Base-by-base conservation (phyloP, 2,797 vertebrate species). In the Enteromius afrohamiltoni region DNA sequence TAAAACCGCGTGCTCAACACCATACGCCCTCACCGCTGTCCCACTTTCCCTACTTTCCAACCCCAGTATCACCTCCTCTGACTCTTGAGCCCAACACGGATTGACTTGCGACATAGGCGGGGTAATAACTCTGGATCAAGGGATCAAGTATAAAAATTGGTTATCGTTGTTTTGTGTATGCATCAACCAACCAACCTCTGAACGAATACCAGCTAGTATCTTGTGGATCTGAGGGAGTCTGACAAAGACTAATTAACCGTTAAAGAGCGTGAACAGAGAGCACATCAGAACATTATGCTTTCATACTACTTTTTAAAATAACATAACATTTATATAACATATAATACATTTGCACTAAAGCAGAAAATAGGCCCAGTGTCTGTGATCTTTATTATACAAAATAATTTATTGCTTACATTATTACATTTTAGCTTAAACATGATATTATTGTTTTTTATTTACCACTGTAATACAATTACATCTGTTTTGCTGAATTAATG, bases 101-200 rank as follows among this genome's bases (percentile, higher is more conserved):
- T 89, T 89, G 86, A 87, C 86, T 93, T 75, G 91, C 76, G 86
- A 91, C 91, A 92, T 89, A 89, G 95, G 94, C 91, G 94, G 94
- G 87, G 93, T 91, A 87, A 88, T 80, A 62, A 13, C 90, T 90
- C 84, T 45, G 87, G 86, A 88, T 13, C 85, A 88, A 94, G 92
- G 94, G 94, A 90, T 85, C 90, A 83, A 79, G 88, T 89, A 81
- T 86, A 94, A 95, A 94, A 86, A 91, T 64, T 85, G 37, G 16
- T 6, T 67, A 6, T 40, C 21, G 7, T 23, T 60, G 5, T 37
- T n/a, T 9, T 6, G 31, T 55, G 75, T 53, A 29, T 45, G 47
- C 69, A 1, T n/a, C 4, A 77, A 47, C 34, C 42, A 26, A 17
- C 8, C 34, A 11, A 2, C 4, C 23, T 40, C 23, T 55, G 45